These are phyloP conservation scores for Periophthalmus magnuspinnatus DNA, from an alignment of 2,797 vertebrate genomes.

Conservation along the genomic window DNA sequence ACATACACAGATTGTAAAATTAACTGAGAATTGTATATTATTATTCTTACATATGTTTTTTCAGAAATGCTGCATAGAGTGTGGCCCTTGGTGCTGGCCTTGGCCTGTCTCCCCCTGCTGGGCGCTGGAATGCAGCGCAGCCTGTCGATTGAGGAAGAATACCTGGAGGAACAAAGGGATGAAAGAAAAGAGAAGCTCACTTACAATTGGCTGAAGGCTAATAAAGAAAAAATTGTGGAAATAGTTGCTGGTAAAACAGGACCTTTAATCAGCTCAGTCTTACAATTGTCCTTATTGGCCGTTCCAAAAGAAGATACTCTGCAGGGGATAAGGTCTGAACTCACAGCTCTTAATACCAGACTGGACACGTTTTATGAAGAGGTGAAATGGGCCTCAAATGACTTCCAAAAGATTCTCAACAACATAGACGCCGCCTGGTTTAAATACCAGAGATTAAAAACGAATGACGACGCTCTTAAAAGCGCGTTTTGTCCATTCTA, in stretches of 20 bases:
- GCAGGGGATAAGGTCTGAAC: not conserved
- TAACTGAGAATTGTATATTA: too few species aligned
- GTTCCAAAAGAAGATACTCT: not conserved
- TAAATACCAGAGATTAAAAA: not conserved
- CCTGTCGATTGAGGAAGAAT: too few species aligned
- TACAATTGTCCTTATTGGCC: not conserved
- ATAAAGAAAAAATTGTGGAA: not conserved
- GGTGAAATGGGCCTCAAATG: constrained; percentile 16
- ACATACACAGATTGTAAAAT: too few species aligned
- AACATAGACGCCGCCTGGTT: constrained; percentile 14
- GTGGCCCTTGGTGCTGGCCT: too few species aligned
- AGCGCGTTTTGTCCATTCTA: not conserved
- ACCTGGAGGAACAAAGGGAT: too few species aligned
- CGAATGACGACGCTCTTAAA: not conserved
- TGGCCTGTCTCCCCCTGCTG: too few species aligned
- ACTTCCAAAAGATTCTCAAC: not conserved
- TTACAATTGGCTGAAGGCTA: too few species aligned
- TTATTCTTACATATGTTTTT: too few species aligned
- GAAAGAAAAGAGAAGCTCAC: too few species aligned
- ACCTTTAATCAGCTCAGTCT: accelerated
- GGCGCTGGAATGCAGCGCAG: too few species aligned
- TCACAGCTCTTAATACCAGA: not conserved
- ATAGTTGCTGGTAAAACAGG: not conserved
- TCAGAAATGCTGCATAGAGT: too few species aligned
- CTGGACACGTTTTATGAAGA: not conserved